A percentile compares a stretch with the other conserved stretches of the same genome.
Conservation (phyloP, 1,140 invertebrate genomes). For the Samia ricini region DNA sequence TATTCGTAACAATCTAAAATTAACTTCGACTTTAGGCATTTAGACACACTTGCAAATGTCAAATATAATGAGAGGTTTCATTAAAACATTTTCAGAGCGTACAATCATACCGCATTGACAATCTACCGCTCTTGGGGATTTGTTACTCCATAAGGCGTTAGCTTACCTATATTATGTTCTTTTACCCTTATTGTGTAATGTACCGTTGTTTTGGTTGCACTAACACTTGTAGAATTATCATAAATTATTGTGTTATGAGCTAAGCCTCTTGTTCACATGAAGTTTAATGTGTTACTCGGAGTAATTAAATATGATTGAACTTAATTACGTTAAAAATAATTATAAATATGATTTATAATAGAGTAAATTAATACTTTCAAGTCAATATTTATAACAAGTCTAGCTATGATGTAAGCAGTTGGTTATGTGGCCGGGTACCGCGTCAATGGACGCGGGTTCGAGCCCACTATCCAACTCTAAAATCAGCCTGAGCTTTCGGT, state of each 20-base stretch:
- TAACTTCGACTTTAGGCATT: background rate
- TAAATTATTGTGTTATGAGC: slow-evolving; percentile 7
- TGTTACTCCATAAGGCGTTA: slow-evolving; percentile 17
- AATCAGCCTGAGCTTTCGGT: too few species aligned
- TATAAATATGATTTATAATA: too few species aligned
- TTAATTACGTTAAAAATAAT: too few species aligned
- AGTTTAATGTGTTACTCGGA: background rate
- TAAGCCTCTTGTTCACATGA: background rate
- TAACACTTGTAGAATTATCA: slow-evolving; percentile 4
- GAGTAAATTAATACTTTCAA: too few species aligned
- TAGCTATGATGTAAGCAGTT: too few species aligned
- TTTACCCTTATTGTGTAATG: background rate
- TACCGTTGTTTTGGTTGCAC: background rate
- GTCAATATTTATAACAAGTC: too few species aligned
- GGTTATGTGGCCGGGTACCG: too few species aligned
- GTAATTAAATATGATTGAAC: background rate
- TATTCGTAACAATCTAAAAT: background rate
- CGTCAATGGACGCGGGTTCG: too few species aligned
- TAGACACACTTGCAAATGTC: slow-evolving; percentile 32
- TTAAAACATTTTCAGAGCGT: slow-evolving; percentile 30
- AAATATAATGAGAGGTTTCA: slow-evolving; percentile 43
- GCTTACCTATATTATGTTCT: background rate
- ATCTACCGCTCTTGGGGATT: slow-evolving; percentile 34
- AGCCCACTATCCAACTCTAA: too few species aligned
- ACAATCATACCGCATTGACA: slow-evolving; percentile 41